Conservation (phyloP, 2,113 vertebrate species). For the Cottus gobio region DNA sequence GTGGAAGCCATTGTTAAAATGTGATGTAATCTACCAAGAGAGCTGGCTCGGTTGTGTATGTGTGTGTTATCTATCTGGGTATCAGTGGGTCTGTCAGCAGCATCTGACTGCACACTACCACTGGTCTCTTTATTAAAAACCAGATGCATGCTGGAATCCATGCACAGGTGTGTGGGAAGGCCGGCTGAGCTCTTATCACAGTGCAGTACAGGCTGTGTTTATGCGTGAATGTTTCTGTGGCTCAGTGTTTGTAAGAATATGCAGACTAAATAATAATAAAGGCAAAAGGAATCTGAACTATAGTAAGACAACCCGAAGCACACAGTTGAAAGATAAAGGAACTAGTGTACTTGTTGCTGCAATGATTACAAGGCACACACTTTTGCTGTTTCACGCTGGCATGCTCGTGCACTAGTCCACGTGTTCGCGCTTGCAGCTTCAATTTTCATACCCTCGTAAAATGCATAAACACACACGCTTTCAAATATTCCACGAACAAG, state of each 20-base stretch:
- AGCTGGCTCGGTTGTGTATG: slow-evolving; percentile 53
- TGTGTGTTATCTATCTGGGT: slow-evolving; percentile 65
- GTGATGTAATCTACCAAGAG: slow-evolving; percentile 66
- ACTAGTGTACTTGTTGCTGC: not conserved
- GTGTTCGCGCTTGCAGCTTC: slow-evolving; percentile 25
- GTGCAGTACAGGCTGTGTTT: slow-evolving; percentile 24
- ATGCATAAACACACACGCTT: slow-evolving; percentile 12
- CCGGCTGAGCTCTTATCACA: slow-evolving; percentile 22
- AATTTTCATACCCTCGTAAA: slow-evolving; percentile 54
- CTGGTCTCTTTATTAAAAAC: slow-evolving; percentile 74
- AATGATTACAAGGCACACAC: slow-evolving; percentile 43
- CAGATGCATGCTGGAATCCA: slow-evolving; percentile 57
- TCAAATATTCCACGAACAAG: slow-evolving; percentile 9
- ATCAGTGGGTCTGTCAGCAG: slow-evolving; percentile 74
- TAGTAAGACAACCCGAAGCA: not conserved
- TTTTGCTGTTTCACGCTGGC: slow-evolving; percentile 37
- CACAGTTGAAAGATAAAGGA: not conserved
- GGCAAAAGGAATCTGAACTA: not conserved
- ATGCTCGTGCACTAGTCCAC: not conserved
- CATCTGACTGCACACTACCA: slow-evolving; percentile 65
- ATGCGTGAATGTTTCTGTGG: not conserved
- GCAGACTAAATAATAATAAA: not conserved
- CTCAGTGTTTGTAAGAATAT: not conserved
- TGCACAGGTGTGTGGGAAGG: slow-evolving; percentile 63
- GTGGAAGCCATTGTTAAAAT: slow-evolving; percentile 67